Conservation (phyloP, 2,113 vertebrate species). For the Prunella fulvescens region DNA sequence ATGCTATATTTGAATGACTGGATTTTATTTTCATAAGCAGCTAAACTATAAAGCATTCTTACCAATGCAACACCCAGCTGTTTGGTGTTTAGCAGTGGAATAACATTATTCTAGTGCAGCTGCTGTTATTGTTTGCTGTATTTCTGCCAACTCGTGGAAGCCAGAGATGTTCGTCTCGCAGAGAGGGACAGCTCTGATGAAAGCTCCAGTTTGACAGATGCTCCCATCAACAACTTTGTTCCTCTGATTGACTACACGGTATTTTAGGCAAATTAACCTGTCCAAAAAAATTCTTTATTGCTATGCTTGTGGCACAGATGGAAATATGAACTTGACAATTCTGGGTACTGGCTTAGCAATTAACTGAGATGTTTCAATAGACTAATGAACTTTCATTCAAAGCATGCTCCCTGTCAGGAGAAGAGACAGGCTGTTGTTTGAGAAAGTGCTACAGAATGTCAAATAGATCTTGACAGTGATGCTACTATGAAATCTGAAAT, state of each 20-base stretch:
- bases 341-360: constrained; percentile 65
- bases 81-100: constrained; percentile 12
- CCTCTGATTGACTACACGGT: constrained; percentile 67
- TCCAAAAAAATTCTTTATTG: constrained; percentile 68
- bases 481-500: not conserved
- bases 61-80: constrained; percentile 56
- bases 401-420: constrained; percentile 57
- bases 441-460: constrained; percentile 28
- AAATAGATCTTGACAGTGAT: constrained; percentile 13
- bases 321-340: constrained; percentile 69
- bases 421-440: constrained; percentile 49
- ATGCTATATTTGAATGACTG: constrained; percentile 33
- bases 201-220: constrained; percentile 64
- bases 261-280: constrained; percentile 78
- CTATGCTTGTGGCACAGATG: constrained; percentile 64
- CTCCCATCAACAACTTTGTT: constrained; percentile 64
- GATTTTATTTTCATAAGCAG: constrained; percentile 54
- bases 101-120: constrained; percentile 54
- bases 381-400: constrained; percentile 70
- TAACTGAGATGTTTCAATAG: constrained; percentile 68
- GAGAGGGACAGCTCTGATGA: constrained; percentile 46
- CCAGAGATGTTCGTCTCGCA: constrained; percentile 23
- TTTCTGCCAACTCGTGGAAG: constrained; percentile 48
- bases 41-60: not conserved
- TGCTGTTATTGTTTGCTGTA: constrained; percentile 51